Percentiles rank a stretch among this genome's conserved stretches.
phyloP scores from a whole-genome alignment of 2,888 invertebrate species.

The Thera obeliscata region DNA sequence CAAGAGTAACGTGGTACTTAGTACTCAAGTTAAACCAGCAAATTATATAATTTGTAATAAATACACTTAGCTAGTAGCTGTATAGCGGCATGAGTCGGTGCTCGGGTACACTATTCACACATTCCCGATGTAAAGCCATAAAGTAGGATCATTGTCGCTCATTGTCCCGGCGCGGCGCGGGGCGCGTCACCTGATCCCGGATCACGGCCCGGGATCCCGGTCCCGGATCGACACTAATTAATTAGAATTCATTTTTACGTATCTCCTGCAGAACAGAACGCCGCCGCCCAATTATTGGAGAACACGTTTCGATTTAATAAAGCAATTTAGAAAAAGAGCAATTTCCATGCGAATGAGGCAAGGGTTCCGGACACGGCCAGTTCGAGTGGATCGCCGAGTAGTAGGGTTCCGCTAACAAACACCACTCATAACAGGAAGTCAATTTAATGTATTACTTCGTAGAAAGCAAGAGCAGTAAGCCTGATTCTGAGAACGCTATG shows the following conservation, averaged over 20 bases:
- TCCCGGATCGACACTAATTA: slow-evolving; percentile 31
- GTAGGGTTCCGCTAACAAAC: slow-evolving; percentile 23
- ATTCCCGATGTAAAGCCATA: slow-evolving; percentile 5
- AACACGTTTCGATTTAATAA: slow-evolving; percentile 80
- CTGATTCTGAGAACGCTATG: slow-evolving; percentile 2
- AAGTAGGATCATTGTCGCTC: slow-evolving; percentile 16
- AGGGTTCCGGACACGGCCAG: slow-evolving; percentile 53
- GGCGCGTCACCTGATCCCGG: slow-evolving; percentile 5
- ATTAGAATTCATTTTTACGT: slow-evolving; percentile 39
- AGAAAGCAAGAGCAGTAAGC: not conserved
- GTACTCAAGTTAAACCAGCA: not conserved
- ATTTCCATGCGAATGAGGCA: slow-evolving; percentile 75
- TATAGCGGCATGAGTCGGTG: not conserved
- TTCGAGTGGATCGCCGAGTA: not conserved
- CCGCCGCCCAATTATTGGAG: slow-evolving; percentile 65
- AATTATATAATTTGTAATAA: not conserved
- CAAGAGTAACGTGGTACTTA: too few species aligned
- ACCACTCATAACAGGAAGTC: slow-evolving; percentile 1
- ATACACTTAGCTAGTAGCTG: not conserved
- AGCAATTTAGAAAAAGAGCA: slow-evolving; percentile 78
- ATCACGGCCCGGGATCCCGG: slow-evolving; percentile 24
- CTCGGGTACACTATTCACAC: not conserved
- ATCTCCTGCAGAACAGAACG: slow-evolving; percentile 20
- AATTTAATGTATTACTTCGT: not conserved
- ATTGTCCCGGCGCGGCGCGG: slow-evolving; percentile 7